phyloP scores from a whole-genome alignment of 2,797 vertebrate genomes.

The Neopelma chrysocephalum region DNA sequence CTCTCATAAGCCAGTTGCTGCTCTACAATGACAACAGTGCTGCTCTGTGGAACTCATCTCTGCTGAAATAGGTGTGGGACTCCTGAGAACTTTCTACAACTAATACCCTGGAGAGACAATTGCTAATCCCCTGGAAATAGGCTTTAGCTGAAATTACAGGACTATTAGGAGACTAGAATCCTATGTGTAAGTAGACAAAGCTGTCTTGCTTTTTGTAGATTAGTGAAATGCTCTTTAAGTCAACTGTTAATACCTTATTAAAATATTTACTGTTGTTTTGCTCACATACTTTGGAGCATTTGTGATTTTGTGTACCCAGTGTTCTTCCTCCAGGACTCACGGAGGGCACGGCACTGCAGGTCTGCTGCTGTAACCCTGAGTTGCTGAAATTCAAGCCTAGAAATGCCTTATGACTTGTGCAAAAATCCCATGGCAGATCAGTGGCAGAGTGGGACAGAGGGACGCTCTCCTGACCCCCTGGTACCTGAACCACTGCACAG shows the following conservation, averaged over 20 bases:
- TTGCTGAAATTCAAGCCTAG: neutral
- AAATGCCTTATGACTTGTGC: neutral
- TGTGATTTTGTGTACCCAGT: neutral
- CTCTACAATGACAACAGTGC: neutral
- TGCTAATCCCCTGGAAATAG: constrained; percentile 1
- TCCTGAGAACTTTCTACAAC: neutral
- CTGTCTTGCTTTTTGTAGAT: neutral
- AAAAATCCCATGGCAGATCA: neutral
- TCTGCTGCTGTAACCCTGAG: neutral
- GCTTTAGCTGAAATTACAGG: neutral
- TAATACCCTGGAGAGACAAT: neutral
- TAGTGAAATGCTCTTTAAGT: neutral
- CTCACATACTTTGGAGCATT: neutral
- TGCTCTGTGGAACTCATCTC: neutral
- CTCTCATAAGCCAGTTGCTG: neutral
- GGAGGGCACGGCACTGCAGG: neutral
- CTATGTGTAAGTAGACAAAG: neutral
- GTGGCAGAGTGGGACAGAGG: neutral
- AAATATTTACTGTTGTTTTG: neutral
- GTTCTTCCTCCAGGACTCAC: neutral
- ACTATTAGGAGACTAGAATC: neutral
- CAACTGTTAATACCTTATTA: neutral
- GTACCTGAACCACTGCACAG: neutral
- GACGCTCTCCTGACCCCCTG: neutral
- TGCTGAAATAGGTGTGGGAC: neutral